A percentile compares a stretch with the other conserved stretches of the same genome.
Evolutionary conservation across 92 coral and sea anemone species (phyloP).

Genomic region (Parazoanthus darwini): DNA sequence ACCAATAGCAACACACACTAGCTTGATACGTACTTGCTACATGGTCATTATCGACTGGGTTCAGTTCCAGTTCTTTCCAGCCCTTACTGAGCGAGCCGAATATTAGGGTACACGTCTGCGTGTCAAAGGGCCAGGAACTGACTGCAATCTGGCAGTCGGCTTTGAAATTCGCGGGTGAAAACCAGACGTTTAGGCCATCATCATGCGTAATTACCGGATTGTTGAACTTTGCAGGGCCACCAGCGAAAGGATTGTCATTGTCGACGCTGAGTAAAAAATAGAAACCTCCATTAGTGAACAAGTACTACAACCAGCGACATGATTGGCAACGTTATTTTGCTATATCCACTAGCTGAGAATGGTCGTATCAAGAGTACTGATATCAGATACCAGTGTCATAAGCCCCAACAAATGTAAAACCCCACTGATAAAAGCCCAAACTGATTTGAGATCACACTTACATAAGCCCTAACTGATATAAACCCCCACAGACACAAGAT

Average conservation of each 20-base stretch:
- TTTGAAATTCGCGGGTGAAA: constrained; percentile 83
- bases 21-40: neutral
- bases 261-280: neutral
- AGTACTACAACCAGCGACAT: neutral
- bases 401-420: too few relatives aligned
- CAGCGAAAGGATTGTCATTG: neutral
- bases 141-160: constrained; percentile 70
- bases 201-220: neutral
- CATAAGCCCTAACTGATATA: too few relatives aligned
- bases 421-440: too few relatives aligned
- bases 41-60: neutral
- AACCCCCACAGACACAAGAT: too few relatives aligned
- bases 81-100: constrained; percentile 62
- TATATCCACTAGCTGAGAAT: too few relatives aligned
- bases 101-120: constrained; percentile 60
- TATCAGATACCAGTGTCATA: too few relatives aligned
- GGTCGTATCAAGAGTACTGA: too few relatives aligned
- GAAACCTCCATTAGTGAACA: too few relatives aligned
- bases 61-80: neutral
- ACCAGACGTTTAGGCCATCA: constrained; percentile 46
- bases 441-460: too few relatives aligned
- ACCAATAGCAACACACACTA: too few relatives aligned
- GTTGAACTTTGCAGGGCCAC: neutral
- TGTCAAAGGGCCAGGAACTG: constrained; percentile 74
- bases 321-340: too few relatives aligned